Base-by-base conservation (phyloP, 2,888 invertebrate genomes). In the Lasioglossum calceatum region DNA sequence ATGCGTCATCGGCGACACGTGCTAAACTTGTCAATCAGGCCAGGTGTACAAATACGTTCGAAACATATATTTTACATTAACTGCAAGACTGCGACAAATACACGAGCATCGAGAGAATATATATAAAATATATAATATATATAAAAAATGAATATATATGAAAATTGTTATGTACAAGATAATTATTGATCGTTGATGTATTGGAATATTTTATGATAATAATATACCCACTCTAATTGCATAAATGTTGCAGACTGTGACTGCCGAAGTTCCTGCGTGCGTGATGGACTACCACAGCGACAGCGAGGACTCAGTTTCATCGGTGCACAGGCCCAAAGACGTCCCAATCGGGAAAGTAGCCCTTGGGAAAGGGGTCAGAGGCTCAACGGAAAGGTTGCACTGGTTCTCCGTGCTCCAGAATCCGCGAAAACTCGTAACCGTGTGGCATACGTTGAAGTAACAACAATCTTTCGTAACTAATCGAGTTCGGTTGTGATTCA, bases 371-470 rank as follows among this genome's bases (percentile, higher is more conserved):
- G 94, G 95, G n/a, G 95, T 95, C 0, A 93, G 94, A 58, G 95
- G 94, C 27, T 89, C 93, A 8, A 94, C 93, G 0, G 95, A 95
- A 79, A 92, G 94, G 54, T 83, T 95, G 4, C 95, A 95, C 77
- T 95, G 95, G 95, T 94, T 95, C 80, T 94, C 95, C 4, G 93
- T 95, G 1, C 87, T 95, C 23, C 95, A 95, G 86, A 95, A 94
- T 89, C 95, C 95, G 0, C 91, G 95, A 79, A 95, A 95, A 87
- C 93, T 95, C n/a, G 94, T 95, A 7, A 95, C 94, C 0, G 93
- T 94, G 14, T 95, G 95, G 95, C 95, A 95, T 82, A 92, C 92
- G 1, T 90, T 95, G 32, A 95, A 94, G 86, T 95, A 86, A 93
- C 23, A 7, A 19, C 50, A 32, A 73, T n/a, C 12, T 50, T 27